Evolutionary conservation across 2,888 invertebrate genomes (phyloP), one percentile per base, ranked within the genome.

Genomic region (Lithophane ornitopus): DNA sequence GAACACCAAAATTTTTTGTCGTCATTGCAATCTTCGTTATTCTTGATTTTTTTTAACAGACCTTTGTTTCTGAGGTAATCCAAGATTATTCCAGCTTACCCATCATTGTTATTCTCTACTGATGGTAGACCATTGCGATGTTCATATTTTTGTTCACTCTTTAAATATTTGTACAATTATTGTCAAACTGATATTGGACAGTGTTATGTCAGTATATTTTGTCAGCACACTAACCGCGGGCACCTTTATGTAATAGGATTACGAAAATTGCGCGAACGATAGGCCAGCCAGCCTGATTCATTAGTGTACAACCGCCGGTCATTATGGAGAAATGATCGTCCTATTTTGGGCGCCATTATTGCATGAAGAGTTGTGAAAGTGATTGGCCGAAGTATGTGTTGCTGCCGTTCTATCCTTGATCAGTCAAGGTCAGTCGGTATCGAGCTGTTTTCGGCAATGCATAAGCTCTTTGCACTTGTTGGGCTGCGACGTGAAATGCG

Each of bases 191-290:
- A 73, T 74, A 84, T 78, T 81, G 70, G 67, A 61, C 61, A 22
- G 70, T 69, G 80, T 89, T 87, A 83, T 85, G 85, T 87, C 84
- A 77, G 79, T 58, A 39, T 74, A 85, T 86, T 87, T 88, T 86
- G 82, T 86, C 84, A 82, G 85, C 85, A 78, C 79, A 81, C 75
- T 81, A 72, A 88, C 80, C 58, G 69, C 69, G 14, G 63, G 59
- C 76, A 71, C 69, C 46, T 83, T 89, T 88, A 89, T 87, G 73
- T 88, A 88, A 89, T 84, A 81, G 76, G 71, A 85, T 89, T 88
- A 87, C 88, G 87, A 88, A 88, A 87, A 89, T 75, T 65, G 74
- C 71, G 66, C 74, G 71, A 76, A 74, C 77, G 78, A 80, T 84
- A 84, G 76, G 69, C 82, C 56, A 76, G 63, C 54, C 63, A 54